Percentiles rank a stretch among this genome's conserved stretches.
phyloP scores from a whole-genome alignment of 2,888 invertebrate genomes.

The Lithophane socia region DNA sequence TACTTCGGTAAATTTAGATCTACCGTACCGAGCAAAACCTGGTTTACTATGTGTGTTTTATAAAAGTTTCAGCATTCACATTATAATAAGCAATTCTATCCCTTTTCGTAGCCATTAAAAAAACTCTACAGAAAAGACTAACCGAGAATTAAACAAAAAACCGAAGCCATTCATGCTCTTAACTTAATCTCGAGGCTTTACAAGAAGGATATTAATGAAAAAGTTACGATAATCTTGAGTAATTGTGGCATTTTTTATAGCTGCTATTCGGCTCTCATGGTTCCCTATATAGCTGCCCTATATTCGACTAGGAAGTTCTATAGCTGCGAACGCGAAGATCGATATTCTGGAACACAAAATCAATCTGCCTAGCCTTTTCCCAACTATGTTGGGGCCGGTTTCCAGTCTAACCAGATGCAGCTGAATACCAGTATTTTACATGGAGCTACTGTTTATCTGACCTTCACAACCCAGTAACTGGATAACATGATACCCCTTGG shows the following conservation, averaged over 20 bases:
- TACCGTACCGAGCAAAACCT: background rate
- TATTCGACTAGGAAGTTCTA: background rate
- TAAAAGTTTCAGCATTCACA: background rate
- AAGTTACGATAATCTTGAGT: constrained; percentile 38
- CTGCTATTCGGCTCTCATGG: background rate
- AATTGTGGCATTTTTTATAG: constrained; percentile 21
- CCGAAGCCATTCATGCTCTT: constrained; percentile 17
- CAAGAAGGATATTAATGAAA: constrained; percentile 25
- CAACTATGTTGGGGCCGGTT: too few relatives aligned
- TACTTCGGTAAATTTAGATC: constrained; percentile 24
- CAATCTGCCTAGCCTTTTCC: too few relatives aligned
- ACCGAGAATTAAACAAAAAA: background rate
- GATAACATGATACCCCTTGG: too few relatives aligned
- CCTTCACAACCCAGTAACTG: too few relatives aligned
- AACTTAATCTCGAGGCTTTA: constrained; percentile 27
- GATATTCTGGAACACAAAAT: constrained; percentile 21
- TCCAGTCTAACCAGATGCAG: too few relatives aligned
- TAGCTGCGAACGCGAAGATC: constrained; percentile 8
- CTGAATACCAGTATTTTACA: too few relatives aligned
- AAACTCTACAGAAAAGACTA: background rate
- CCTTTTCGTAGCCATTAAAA: background rate
- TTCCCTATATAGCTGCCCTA: background rate
- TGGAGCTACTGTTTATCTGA: too few relatives aligned
- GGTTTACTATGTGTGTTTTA: constrained; percentile 3
- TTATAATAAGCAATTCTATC: background rate